Conservation (phyloP, 1,140 invertebrate genomes). For the Drosophila sp. region DNA sequence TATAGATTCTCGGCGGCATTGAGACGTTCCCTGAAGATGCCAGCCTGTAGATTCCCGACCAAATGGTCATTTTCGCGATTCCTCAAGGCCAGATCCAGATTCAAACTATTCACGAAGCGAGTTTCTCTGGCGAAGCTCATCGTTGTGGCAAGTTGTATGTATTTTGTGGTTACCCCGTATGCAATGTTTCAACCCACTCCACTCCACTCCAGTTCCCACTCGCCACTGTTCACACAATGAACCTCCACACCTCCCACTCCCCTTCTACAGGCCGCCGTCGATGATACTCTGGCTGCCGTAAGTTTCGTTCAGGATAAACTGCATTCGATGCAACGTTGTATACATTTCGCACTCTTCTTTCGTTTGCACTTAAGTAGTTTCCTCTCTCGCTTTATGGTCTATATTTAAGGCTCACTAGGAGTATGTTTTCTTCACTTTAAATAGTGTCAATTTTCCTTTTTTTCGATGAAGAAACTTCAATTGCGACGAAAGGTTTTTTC, state of each 20-base stretch:
- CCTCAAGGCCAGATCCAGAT: slow-evolving; percentile 56
- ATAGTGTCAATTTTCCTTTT: slow-evolving; percentile 10
- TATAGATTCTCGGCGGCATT: slow-evolving; percentile 89
- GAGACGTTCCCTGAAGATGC: slow-evolving; percentile 87
- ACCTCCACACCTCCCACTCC: background rate
- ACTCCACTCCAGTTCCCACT: background rate
- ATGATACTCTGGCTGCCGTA: background rate
- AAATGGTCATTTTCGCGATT: slow-evolving; percentile 53
- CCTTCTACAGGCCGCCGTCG: slow-evolving; percentile 3
- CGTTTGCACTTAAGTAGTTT: background rate
- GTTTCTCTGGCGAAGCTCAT: slow-evolving; percentile 48
- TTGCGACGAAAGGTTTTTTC: background rate
- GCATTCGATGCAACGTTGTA: background rate
- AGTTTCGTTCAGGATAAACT: background rate
- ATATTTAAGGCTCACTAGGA: background rate
- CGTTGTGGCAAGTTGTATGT: background rate
- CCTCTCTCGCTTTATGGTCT: background rate
- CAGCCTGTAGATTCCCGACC: slow-evolving; percentile 46
- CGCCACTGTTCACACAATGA: background rate
- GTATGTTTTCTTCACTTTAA: background rate
- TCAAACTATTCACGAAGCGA: slow-evolving; percentile 40
- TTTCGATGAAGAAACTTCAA: background rate
- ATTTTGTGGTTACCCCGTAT: background rate
- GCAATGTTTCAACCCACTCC: background rate
- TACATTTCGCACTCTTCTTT: slow-evolving; percentile 2